These are phyloP conservation scores for Mesocentrotus franciscanus DNA, from an alignment of 53 echinoderm and acorn worm species.

Conservation along the genomic window DNA sequence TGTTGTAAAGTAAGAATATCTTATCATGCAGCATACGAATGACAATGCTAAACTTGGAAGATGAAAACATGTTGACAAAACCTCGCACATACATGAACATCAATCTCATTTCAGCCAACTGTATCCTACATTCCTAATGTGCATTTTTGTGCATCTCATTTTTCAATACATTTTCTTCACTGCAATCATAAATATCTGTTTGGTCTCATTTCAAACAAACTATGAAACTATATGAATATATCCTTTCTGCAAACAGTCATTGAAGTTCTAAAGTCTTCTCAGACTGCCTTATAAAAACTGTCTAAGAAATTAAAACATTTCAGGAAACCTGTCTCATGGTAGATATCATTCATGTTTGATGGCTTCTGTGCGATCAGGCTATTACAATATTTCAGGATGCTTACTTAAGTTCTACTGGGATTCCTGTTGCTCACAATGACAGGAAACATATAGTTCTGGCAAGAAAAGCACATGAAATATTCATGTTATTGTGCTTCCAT, in stretches of 20 bases:
- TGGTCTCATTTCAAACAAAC: not conserved
- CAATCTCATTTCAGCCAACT: not conserved
- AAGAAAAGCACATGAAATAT: not conserved
- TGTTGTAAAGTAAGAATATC: not conserved
- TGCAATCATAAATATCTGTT: not conserved
- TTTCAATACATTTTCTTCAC: not conserved
- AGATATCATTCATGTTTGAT: not conserved
- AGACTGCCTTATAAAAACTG: not conserved
- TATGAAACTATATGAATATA: too few relatives aligned
- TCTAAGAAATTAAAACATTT: not conserved
- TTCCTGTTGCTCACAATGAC: not conserved
- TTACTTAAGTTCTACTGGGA: not conserved
- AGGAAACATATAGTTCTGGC: not conserved
- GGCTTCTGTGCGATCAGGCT: not conserved
- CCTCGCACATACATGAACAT: not conserved
- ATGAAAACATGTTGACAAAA: not conserved
- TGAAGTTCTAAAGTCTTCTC: too few relatives aligned
- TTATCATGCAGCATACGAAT: not conserved
- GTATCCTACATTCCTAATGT: too few relatives aligned
- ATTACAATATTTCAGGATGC: not conserved
- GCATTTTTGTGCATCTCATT: not conserved
- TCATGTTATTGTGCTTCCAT: too few relatives aligned
- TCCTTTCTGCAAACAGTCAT: too few relatives aligned
- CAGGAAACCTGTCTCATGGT: not conserved
- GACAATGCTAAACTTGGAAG: not conserved